Base-by-base conservation (phyloP, 2,888 invertebrate species). In the Amorpha juglandis region DNA sequence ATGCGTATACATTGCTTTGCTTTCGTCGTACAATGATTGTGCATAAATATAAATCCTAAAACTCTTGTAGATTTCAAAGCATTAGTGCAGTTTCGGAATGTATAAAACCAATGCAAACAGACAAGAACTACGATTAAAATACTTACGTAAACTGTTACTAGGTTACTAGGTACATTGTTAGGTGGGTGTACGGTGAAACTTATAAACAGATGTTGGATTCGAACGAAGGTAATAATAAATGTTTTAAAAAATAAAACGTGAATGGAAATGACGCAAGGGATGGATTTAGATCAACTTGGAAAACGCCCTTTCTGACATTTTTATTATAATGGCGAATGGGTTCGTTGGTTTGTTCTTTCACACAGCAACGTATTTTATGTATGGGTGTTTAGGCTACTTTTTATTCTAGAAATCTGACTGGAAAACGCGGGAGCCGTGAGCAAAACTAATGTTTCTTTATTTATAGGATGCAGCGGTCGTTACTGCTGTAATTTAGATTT, bases 121-220 rank as follows among this genome's bases (percentile, higher is more conserved):
- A 19, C 50, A 9, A 50, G 16, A 19, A 50, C 19, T 19, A 19
- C 16, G 8, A 16, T 8, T 55, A 55, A 21, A 21, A 19, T 6
- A 14, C 12, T 47, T 47, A 62, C 21, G 45, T 62, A 62, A 62
- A 62, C 62, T n/a, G 62, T 62, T 55, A 35, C 55, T 42, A 42
- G 14, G 62, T 62, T 55, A 35, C 55, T 42, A 42, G 38, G 58
- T 38, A 58, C 19, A 50, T 69, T 67, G 65, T 47, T 38, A 72
- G 67, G 83, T 78, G 67, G 81, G 79, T 73, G 79, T 68, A 64
- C 38, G 68, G 70, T 69, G 71, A 79, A 71, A 78, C 75, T 73
- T 76, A 78, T 76, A 75, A 79, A 76, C 77, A 73, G 71, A 65
- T 67, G 70, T 66, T 65, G 42, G 42, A 67, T 48, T n/a, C 27